Base-by-base conservation (phyloP, 2,888 invertebrate species). In the Cynaeus angustus region DNA sequence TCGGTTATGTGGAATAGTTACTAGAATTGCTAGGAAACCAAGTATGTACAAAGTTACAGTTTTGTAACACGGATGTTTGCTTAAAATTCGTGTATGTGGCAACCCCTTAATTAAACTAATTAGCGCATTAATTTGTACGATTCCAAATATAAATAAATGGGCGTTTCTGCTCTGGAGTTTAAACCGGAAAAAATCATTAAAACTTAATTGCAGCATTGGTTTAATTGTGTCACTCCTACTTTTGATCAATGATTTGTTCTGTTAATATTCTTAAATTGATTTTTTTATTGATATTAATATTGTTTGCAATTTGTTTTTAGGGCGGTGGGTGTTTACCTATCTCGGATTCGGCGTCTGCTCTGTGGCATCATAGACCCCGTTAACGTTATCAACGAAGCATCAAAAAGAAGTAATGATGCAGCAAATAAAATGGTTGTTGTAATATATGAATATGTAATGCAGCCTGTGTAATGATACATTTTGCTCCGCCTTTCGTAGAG, bases 371-470 rank as follows among this genome's bases (percentile, higher is more conserved):
- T 16, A 10, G 14, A 45, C 46, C 30, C n/a, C 26, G 64, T 62
- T 62, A 62, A 43, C 64, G 55, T 71, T 71, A 71, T 71, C 68
- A 65, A 10, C 10, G 12, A 45, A 41, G 50, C 56, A 71, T 68
- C 66, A 45, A 72, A 66, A 46, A 61, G 56, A 76, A 70, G 78
- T 79, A 79, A 80, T 80, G 78, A 79, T 77, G 80, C 78, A 76
- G 78, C 77, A 77, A 77, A 81, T 82, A 81, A 81, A 80, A 80
- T 80, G 80, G 80, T 80, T 73, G 77, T 80, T 76, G 78, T 75
- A 74, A 77, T 77, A 79, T 79, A 82, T 80, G 81, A 82, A 82
- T 82, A 81, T 75, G 78, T 81, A 81, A 79, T 77, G 75, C 65
- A 45, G 69, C 14, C 52, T 14, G 48, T 68, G 66, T 68, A 71